Evolutionary conservation across 2,888 invertebrate genomes (phyloP).

Genomic region (Saturnia japonica): DNA sequence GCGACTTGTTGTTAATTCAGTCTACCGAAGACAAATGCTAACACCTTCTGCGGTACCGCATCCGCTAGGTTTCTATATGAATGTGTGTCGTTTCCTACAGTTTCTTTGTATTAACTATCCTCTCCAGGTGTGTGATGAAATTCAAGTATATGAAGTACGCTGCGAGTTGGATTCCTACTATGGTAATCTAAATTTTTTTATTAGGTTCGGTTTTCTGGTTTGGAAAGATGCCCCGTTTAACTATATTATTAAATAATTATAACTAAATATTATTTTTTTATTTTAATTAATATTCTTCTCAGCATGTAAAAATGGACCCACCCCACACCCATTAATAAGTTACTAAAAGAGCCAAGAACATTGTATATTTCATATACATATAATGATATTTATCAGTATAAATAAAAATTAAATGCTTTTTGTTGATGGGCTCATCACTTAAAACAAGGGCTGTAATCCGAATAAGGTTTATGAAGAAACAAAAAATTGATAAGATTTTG

Average conservation of each 20-base stretch:
- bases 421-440: no score
- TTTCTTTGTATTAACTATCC: not conserved
- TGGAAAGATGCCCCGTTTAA: not conserved
- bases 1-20: conserved; percentile 33
- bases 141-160: not conserved
- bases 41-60: not conserved
- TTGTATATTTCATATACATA: no score
- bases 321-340: no score
- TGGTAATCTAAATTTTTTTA: not conserved
- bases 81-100: not conserved
- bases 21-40: conserved; percentile 2
- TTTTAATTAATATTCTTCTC: no score
- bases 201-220: not conserved
- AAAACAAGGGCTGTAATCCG: no score
- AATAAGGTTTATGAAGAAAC: no score
- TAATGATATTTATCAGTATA: no score
- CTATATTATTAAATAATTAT: not conserved
- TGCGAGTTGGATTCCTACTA: not conserved
- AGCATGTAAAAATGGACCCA: no score
- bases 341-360: no score
- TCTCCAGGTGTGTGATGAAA: not conserved
- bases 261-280: no score
- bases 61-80: not conserved
- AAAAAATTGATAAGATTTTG: no score
- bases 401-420: no score